Evolutionary conservation across 2,113 vertebrate species (phyloP), one percentile per base, ranked within the genome.

Genomic region (Phalacrocorax brasilianus): DNA sequence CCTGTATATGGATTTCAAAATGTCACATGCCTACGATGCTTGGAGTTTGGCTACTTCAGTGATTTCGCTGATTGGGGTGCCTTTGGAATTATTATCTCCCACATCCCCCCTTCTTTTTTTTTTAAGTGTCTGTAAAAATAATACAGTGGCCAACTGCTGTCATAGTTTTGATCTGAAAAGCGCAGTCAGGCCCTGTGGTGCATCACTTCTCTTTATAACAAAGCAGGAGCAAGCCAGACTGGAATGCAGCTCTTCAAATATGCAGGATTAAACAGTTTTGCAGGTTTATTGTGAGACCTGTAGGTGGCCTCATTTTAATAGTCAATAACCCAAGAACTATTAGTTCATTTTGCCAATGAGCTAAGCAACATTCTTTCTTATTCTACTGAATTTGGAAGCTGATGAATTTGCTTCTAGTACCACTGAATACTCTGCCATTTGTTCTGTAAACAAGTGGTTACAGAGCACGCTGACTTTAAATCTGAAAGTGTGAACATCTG

Each of bases 241-340:
- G 80, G 58, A 95, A 91, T 38, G 49, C 53, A 76, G 45, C 27
- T 84, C 74, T 86, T 91, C 88, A 66, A 33, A 56, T n/a, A 72
- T 0, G 4, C 40, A 80, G 35, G 53, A 72, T 75, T 89, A 61
- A 76, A 90, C n/a, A 81, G 78, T 93, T 93, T 62, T 93, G 79
- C 86, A 96, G 83, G 73, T 82, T 91, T 93, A 82, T 79, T 75
- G 74, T 42, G 47, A 62, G 62, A 90, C 86, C 86, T 92, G 94
- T 92, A 96, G 91, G 77, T 91, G 93, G 75, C 93, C 92, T 92
- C 92, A 89, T 89, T 91, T 94, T 89, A 96, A 97, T 72, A 97
- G 92, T 68, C 88, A 95, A 67, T 84, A 95, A 94, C 76, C 44
- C 45, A 77, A 90, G 32, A 91, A 75, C 44, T 82, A 78, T 78